Base-by-base conservation (phyloP, 1,140 invertebrate genomes). In the Amyelois transitella region DNA sequence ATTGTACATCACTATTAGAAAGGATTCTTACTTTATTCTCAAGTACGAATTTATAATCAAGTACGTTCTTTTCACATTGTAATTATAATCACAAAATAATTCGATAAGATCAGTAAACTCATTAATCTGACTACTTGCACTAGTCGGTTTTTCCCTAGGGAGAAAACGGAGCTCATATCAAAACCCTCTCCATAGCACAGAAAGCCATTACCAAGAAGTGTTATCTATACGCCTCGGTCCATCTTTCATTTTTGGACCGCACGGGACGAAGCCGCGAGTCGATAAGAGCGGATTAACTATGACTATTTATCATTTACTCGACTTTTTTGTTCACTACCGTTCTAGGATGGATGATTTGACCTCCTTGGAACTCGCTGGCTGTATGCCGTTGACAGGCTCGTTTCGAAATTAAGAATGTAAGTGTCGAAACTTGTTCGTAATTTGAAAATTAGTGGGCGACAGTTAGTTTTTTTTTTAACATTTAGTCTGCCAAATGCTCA, bases 181-280 rank as follows among this genome's bases (percentile, higher is more conserved):
- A 48, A 20, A 65, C 62, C 70, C 64, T 59, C 57, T 68, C 62
- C 55, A 69, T 47, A 57, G 47, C 51, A 55, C 64, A 70, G 72
- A 71, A 75, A 81, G 66, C 81, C 78, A 81, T 84, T 83, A 86
- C 80, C 56, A 51, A 67, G 80, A 82, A 79, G 71, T 73, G 76
- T 86, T 86, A 86, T 86, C 81, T 83, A 45, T 53, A 52, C 51
- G 55, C 51, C 43, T 49, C 58, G 53, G 62, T 67, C 77, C 83
- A 86, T 86, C 83, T 86, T 72, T 86, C 83, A 86, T 86, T 83
- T 86, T 86, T 69, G 79, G 77, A 80, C 76, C 78, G 72, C 83
- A 86, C 81, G 83, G 83, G 81, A 78, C 72, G 76, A 59, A 57
- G 62, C 69, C 62, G 48, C 45, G 60, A 68, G 63, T 60, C 76